These are phyloP conservation scores for Helogale parvula DNA, from an alignment of 2,113 vertebrate genomes.

Conservation along the genomic window DNA sequence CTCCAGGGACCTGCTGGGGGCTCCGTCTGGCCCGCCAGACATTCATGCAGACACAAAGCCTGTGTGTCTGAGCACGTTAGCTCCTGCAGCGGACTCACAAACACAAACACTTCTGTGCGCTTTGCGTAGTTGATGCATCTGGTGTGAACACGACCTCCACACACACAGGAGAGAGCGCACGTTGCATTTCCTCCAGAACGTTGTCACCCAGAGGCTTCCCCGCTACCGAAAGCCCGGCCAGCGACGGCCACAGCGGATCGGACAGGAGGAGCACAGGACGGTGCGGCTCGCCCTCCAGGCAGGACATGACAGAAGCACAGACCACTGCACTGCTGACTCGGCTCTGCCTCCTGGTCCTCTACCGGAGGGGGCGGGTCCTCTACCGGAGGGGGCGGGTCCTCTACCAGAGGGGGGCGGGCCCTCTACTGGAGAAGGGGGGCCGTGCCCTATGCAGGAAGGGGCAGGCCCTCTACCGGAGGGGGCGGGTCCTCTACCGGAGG, in stretches of 20 bases:
- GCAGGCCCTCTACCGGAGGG: too few relatives aligned
- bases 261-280: background rate
- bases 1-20: background rate
- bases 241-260: background rate
- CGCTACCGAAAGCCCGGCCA: background rate
- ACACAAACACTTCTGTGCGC: accelerated
- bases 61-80: accelerated
- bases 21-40: background rate
- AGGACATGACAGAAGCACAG: accelerated
- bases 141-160: accelerated
- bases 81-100: accelerated
- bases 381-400: too few relatives aligned
- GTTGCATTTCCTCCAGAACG: background rate
- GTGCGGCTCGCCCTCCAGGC: accelerated
- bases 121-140: accelerated
- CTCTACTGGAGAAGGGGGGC: too few relatives aligned
- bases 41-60: accelerated
- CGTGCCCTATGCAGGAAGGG: too few relatives aligned
- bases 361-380: background rate
- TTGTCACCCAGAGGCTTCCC: background rate
- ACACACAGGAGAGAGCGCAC: background rate
- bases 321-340: accelerated
- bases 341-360: accelerated
- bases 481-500: background rate
- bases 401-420: background rate